These are phyloP conservation scores for Saxicola maurus DNA, from an alignment of 2,797 vertebrate species.

Conservation along the genomic window DNA sequence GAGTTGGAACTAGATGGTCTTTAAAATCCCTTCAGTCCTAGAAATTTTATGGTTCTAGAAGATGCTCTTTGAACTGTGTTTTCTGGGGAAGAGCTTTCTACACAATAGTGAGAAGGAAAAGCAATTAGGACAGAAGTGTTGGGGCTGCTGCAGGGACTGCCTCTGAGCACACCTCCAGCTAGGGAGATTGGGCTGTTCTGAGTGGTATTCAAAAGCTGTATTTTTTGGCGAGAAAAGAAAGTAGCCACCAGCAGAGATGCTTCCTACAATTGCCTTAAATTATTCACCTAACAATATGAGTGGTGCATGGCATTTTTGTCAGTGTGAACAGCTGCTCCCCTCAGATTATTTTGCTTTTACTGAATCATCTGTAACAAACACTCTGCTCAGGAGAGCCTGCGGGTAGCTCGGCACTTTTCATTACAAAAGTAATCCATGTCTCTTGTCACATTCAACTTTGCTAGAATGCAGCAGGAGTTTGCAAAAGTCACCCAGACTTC, in stretches of 20 bases:
- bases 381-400: not conserved
- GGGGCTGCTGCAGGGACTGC: not conserved
- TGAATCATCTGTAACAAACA: slow-evolving; percentile 1
- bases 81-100: not conserved
- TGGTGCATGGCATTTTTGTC: not conserved
- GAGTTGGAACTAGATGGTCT: not conserved
- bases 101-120: not conserved
- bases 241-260: not conserved
- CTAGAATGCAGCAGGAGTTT: not conserved
- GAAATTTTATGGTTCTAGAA: not conserved
- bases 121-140: not conserved
- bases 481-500: not conserved
- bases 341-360: not conserved
- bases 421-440: not conserved
- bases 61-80: not conserved
- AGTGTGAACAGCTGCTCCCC: not conserved
- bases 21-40: not conserved
- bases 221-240: not conserved
- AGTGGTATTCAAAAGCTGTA: not conserved
- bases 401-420: not conserved
- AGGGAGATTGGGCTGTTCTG: not conserved
- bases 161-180: not conserved
- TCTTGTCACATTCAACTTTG: not conserved
- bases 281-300: not conserved
- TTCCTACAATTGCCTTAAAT: not conserved